Base-by-base conservation (phyloP, 2,113 vertebrate species). In the Apteryx owenii region DNA sequence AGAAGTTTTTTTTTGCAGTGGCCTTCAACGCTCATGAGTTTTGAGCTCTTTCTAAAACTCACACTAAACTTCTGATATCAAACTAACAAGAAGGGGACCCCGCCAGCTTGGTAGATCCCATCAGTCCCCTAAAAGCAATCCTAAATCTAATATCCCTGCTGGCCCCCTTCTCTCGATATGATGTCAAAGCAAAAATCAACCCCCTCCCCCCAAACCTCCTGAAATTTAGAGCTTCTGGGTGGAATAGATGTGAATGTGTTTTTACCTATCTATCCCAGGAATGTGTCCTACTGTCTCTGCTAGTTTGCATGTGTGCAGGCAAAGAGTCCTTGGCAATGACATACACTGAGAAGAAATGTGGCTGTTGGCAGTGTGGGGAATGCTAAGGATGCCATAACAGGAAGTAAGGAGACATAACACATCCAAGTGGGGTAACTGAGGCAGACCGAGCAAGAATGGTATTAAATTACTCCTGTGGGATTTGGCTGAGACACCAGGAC, bases 341-440 rank as follows among this genome's bases (percentile, higher is more conserved):
- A 26, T 5, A 9, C 1, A 0, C 0, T 6, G 89, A 78, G 85
- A 5, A 92, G 90, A 75, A 65, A 68, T 19, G 81, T 0, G 10
- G 44, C 84, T 2, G 83, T 42, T 46, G 84, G 77, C 0, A 11
- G 0, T 9, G 9, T 85, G 69, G 77, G 88, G 90, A 91, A 95
- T 93, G 89, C 92, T n/a, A 4, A 85, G 65, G 93, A 95, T 94
- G 91, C 95, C 85, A 38, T 83, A 54, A 93, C 69, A 97, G 96
- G 95, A 97, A 95, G 17, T 66, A 4, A 7, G 0, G 86, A 96
- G 88, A 94, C 86, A 86, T 62, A 91, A 91, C 82, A 84, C 17
- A 1, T 86, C 81, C 90, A 93, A 84, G 77, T 86, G 90, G 95
- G 94, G 85, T 86, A 94, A 93, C 92, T 96, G 96, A 95, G 95